A percentile compares a stretch with the other conserved stretches of the same genome.
phyloP scores from a whole-genome alignment of 35 echinoderm and acorn worm genomes.

The Heliocidaris erythrogramma region DNA sequence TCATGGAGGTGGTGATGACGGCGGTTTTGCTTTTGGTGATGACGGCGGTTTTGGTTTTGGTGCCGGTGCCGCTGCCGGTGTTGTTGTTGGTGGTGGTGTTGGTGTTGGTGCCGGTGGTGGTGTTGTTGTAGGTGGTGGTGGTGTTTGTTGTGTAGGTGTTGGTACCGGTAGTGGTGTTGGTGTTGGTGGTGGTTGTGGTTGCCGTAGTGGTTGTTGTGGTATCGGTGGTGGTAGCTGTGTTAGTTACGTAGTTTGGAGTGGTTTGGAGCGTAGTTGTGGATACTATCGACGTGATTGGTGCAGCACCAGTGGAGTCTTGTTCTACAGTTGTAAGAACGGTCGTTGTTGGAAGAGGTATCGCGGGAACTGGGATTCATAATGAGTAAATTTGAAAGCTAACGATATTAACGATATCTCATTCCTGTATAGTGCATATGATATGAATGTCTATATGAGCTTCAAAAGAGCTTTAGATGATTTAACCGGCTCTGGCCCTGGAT shows the following conservation, averaged over 20 bases:
- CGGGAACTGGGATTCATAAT: neutral
- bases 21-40: neutral
- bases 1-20: neutral
- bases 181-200: neutral
- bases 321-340: neutral
- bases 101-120: neutral
- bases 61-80: neutral
- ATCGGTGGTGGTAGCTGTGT: neutral
- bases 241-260: neutral
- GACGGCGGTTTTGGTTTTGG: neutral
- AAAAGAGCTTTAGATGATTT: too few relatives aligned
- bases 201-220: neutral
- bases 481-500: too few relatives aligned
- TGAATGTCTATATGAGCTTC: too few relatives aligned
- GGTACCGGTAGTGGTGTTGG: neutral
- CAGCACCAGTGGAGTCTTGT: neutral
- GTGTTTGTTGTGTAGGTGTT: neutral
- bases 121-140: neutral
- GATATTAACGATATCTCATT: too few relatives aligned
- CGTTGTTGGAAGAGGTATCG: neutral
- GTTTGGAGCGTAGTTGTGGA: neutral
- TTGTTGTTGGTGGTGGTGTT: neutral
- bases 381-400: too few relatives aligned
- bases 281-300: neutral
- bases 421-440: too few relatives aligned